phyloP scores from a whole-genome alignment of 2,113 vertebrate species.

The Cyphomyrus plagiostoma region DNA sequence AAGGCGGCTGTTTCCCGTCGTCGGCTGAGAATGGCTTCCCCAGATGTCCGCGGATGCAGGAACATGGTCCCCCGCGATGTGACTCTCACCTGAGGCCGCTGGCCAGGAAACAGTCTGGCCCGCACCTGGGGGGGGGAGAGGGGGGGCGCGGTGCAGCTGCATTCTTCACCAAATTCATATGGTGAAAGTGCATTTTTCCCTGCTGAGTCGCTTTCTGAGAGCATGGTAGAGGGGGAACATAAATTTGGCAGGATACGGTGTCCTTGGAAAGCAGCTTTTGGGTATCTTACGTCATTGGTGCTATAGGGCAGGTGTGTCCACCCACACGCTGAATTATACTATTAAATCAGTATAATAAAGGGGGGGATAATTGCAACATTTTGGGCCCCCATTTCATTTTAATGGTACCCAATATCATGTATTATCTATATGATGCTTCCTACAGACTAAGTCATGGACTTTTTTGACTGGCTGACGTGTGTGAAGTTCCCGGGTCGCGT shows the following conservation, averaged over 20 bases:
- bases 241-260: background rate
- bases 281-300: background rate
- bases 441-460: background rate
- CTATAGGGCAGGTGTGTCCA: background rate
- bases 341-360: background rate
- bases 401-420: background rate
- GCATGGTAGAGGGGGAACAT: background rate
- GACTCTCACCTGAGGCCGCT: slow-evolving; percentile 32
- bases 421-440: background rate
- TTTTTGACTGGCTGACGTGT: background rate
- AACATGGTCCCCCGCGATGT: slow-evolving; percentile 2
- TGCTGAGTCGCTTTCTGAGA: background rate
- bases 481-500: background rate
- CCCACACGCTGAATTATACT: background rate
- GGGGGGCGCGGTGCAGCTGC: background rate
- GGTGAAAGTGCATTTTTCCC: background rate
- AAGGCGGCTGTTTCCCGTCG: slow-evolving; percentile 34
- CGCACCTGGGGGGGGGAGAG: background rate
- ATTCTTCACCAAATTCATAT: background rate
- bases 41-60: slow-evolving; percentile 40
- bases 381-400: background rate
- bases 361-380: background rate
- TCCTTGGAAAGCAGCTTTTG: background rate
- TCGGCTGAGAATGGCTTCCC: slow-evolving; percentile 35
- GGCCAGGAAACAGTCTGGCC: background rate